Percentiles rank a stretch among this genome's conserved stretches.
Evolutionary conservation across 2,888 invertebrate genomes (phyloP).

Genomic region (Eupithecia abbreviata): DNA sequence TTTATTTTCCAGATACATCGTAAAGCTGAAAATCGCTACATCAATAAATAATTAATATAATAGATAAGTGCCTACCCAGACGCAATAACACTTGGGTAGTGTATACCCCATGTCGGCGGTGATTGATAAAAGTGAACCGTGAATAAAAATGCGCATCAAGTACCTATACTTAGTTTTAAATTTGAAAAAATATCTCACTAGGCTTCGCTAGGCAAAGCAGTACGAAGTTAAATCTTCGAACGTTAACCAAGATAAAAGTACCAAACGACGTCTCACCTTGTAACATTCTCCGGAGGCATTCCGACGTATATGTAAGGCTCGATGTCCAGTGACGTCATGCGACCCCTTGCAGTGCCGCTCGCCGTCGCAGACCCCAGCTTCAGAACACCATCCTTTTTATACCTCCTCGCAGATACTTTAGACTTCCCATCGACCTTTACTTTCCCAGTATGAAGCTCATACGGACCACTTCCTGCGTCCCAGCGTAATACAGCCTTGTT

Average conservation of each 20-base stretch:
- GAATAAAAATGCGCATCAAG: no score
- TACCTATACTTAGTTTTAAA: no score
- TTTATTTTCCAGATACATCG: no score
- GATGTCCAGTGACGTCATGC: slow-evolving; percentile 75
- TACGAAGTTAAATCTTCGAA: background rate
- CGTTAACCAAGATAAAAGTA: background rate
- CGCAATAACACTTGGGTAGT: no score
- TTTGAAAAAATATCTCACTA: no score
- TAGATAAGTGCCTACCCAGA: no score
- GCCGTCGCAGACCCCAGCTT: slow-evolving; percentile 66
- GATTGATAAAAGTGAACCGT: no score
- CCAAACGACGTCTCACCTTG: slow-evolving; percentile 57
- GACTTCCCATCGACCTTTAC: slow-evolving; percentile 68
- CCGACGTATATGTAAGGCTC: slow-evolving; percentile 75
- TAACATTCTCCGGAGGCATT: slow-evolving; percentile 72
- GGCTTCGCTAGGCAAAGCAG: no score
- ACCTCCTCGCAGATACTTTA: slow-evolving; percentile 72
- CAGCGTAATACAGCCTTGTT: slow-evolving; percentile 70
- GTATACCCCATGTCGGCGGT: no score
- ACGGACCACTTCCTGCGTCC: slow-evolving; percentile 75
- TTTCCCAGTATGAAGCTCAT: slow-evolving; percentile 69
- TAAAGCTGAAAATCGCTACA: no score
- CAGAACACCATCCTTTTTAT: slow-evolving; percentile 75
- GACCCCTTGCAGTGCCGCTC: slow-evolving; percentile 70
- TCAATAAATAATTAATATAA: no score